These are phyloP conservation scores for Frankliniella intonsa DNA, from an alignment of 2,888 invertebrate species.

Conservation along the genomic window DNA sequence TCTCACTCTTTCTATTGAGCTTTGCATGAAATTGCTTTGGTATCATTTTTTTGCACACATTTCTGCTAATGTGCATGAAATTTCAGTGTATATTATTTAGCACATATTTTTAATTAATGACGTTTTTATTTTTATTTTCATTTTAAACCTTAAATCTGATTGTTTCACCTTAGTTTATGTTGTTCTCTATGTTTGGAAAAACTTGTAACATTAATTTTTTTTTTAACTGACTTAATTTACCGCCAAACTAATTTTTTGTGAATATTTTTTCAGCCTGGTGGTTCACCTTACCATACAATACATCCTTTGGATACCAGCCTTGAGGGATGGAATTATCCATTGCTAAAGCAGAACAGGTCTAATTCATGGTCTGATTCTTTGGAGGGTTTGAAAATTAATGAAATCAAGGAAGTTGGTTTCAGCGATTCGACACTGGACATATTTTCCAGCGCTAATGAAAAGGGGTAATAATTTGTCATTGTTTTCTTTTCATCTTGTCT, in stretches of 20 bases:
- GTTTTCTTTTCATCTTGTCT: too few species aligned
- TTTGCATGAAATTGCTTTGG: background rate
- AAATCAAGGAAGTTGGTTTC: constrained; percentile 33
- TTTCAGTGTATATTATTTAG: background rate
- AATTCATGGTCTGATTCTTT: constrained; percentile 85
- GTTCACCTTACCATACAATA: constrained; percentile 88
- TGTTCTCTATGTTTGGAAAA: background rate
- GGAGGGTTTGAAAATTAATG: constrained; percentile 55
- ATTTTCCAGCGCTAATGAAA: background rate
- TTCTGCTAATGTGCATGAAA: too few species aligned
- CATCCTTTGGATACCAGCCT: constrained; percentile 73
- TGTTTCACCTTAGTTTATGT: background rate
- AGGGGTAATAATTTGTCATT: background rate
- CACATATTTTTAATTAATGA: background rate
- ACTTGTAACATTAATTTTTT: constrained; percentile 30
- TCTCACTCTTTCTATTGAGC: background rate
- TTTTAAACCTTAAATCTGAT: background rate
- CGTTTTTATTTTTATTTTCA: background rate
- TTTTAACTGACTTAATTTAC: too few species aligned
- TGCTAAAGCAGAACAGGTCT: constrained; percentile 66
- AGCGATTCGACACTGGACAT: background rate
- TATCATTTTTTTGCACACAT: background rate
- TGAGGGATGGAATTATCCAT: constrained; percentile 71
- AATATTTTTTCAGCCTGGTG: constrained; percentile 56
- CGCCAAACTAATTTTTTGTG: too few species aligned